Base-by-base conservation (phyloP, 2,888 invertebrate genomes). In the Coleophora deauratella region DNA sequence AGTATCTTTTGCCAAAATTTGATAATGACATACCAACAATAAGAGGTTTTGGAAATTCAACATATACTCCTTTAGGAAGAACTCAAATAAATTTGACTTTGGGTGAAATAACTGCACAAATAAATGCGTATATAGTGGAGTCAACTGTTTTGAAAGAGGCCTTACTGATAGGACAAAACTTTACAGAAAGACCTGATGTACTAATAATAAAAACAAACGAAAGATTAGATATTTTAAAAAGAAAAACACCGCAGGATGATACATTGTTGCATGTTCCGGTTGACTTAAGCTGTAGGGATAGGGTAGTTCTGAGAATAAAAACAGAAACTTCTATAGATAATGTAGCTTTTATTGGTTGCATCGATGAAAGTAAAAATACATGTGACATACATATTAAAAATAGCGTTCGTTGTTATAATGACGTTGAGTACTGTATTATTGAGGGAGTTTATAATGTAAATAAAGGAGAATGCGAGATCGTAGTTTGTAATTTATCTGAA, bases 251-350 rank as follows among this genome's bases (percentile, higher is more conserved):
- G 1, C 35, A 31, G 9, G 27, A 21, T 33, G 35, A 13, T 36
- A 41, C 12, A 41, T 41, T 27, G 31, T 36, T 46, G 13, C 44
- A 41, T 28, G 43, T 44, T 33, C 48, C 38, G 33, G 11, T 9
- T 6, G 33, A n/a, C n/a, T 6, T 6, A 33, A 33, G n/a, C 9
- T 6, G 7, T n/a, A 33, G 9, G 7, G 33, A 6, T n/a, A 33
- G n/a, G 7, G n/a, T 9, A n/a, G n/a, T n/a, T 33, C 7, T 33
- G 33, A 6, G 33, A 9, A 33, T 33, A 9, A 9, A 4, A n/a
- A 6, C 33, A 33, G 7, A 8, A 33, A n/a, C 4, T 11, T 9
- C 33, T 33, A 33, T 9, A 30, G 30, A 9, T 30, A 9, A 30
- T 9, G 7, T 9, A 30, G 30, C 8, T 9, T 9, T 7, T 30